Percentiles rank a stretch among this genome's conserved stretches.
These are phyloP conservation scores for Mythimna impura DNA, from an alignment of 2,888 invertebrate genomes.

Conservation along the genomic window DNA sequence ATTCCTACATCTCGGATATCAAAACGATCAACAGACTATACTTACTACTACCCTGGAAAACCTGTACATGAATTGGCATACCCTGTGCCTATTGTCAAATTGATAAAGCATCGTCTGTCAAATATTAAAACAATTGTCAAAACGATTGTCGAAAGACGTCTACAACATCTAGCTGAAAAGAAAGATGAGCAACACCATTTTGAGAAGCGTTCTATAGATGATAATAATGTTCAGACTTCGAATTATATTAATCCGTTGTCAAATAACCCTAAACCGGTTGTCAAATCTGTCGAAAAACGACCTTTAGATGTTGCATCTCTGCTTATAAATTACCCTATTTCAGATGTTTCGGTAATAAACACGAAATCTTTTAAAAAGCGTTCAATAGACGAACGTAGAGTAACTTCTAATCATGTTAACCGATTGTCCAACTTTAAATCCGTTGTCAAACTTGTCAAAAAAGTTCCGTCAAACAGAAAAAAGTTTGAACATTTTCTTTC, in stretches of 20 bases:
- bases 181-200: slow-evolving; percentile 50
- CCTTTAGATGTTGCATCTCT: slow-evolving; percentile 21
- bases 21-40: slow-evolving; percentile 56
- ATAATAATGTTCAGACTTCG: slow-evolving; percentile 13
- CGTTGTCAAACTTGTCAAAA: slow-evolving; percentile 57
- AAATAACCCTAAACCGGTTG: slow-evolving; percentile 12
- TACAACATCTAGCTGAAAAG: slow-evolving; percentile 53
- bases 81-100: slow-evolving; percentile 42
- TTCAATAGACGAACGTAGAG: slow-evolving; percentile 32
- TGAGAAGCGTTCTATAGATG: slow-evolving; percentile 48
- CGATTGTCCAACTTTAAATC: slow-evolving; percentile 30
- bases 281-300: slow-evolving; percentile 52
- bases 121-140: slow-evolving; percentile 52
- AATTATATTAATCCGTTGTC: slow-evolving; percentile 31
- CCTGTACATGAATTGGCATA: slow-evolving; percentile 48
- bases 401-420: slow-evolving; percentile 25
- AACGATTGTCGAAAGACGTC: slow-evolving; percentile 40
- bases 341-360: slow-evolving; percentile 50
- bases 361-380: slow-evolving; percentile 63
- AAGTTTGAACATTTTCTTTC: slow-evolving; percentile 27
- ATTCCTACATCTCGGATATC: slow-evolving; percentile 35
- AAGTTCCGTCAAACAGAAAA: background rate
- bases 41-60: slow-evolving; percentile 41
- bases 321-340: slow-evolving; percentile 36
- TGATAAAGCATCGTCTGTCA: slow-evolving; percentile 48